A percentile compares a stretch with the other conserved stretches of the same genome.
Conservation (phyloP, 2,888 invertebrate genomes). For the Piscicola geometra region DNA sequence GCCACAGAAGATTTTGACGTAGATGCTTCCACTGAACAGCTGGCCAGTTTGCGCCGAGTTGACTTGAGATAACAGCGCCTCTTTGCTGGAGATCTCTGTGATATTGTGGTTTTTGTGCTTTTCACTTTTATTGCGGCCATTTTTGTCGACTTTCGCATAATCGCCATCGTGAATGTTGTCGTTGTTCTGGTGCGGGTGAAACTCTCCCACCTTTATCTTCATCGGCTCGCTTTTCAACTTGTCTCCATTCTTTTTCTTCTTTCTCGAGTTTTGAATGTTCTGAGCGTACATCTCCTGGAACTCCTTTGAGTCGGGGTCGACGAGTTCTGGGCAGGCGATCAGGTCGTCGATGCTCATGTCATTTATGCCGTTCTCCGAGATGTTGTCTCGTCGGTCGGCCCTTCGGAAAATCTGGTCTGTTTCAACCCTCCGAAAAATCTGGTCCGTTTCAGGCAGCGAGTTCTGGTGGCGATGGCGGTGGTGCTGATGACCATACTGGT, state of each 20-base stretch:
- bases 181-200: constrained; percentile 48
- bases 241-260: neutral
- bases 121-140: neutral
- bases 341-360: neutral
- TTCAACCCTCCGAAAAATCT: too few species aligned
- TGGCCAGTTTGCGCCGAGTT: constrained; percentile 35
- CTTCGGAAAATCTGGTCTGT: too few species aligned
- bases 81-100: neutral
- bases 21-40: constrained; percentile 51
- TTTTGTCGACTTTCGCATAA: too few species aligned
- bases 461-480: constrained; percentile 13
- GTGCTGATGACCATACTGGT: neutral
- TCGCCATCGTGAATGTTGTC: neutral
- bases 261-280: neutral
- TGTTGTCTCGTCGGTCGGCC: neutral
- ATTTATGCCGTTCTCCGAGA: constrained; percentile 6
- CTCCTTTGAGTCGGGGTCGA: neutral
- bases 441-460: neutral
- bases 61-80: neutral
- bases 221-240: constrained; percentile 48
- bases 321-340: neutral
- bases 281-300: neutral
- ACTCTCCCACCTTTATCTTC: constrained; percentile 53
- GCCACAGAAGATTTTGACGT: constrained; percentile 57
- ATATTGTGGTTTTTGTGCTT: neutral